Percentiles rank a stretch among this genome's conserved stretches.
Evolutionary conservation across 2,113 vertebrate species (phyloP).

Genomic region (Bothrops jararaca): DNA sequence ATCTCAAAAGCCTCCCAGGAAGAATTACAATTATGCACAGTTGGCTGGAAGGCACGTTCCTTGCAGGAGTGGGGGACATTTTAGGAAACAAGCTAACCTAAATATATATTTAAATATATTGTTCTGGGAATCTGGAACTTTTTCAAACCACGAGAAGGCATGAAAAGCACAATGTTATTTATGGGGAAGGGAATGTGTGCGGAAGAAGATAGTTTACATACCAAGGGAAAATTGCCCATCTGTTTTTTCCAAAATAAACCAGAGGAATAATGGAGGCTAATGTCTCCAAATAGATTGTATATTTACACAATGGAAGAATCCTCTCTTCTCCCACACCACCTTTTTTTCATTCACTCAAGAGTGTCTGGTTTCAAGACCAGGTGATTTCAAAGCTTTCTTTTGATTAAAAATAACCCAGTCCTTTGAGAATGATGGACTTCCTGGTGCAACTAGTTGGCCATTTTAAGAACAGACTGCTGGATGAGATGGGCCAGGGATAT

Average conservation of each 20-base stretch:
- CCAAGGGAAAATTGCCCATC: background rate
- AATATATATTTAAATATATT: background rate
- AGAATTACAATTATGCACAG: background rate
- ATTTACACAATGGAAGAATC: conserved; percentile 25
- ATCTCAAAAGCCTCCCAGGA: background rate
- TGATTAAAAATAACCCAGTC: background rate
- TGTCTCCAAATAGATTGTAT: conserved; percentile 24
- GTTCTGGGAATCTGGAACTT: conserved; percentile 15
- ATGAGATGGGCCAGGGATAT: background rate
- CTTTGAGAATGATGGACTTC: background rate
- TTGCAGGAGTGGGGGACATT: background rate
- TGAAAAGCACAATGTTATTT: conserved; percentile 32
- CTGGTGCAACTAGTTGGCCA: background rate
- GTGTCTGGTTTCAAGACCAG: background rate
- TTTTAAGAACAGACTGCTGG: background rate
- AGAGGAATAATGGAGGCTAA: background rate
- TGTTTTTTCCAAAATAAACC: conserved; percentile 1
- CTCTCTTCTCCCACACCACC: background rate
- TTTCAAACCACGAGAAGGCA: background rate
- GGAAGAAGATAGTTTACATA: background rate
- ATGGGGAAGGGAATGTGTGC: background rate
- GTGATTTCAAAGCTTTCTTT: background rate
- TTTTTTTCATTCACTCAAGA: background rate
- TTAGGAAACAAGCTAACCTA: background rate
- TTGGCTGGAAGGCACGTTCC: background rate